A percentile compares a stretch with the other conserved stretches of the same genome.
phyloP scores from a whole-genome alignment of 2,113 vertebrate genomes.

The Pardalotus punctatus region DNA sequence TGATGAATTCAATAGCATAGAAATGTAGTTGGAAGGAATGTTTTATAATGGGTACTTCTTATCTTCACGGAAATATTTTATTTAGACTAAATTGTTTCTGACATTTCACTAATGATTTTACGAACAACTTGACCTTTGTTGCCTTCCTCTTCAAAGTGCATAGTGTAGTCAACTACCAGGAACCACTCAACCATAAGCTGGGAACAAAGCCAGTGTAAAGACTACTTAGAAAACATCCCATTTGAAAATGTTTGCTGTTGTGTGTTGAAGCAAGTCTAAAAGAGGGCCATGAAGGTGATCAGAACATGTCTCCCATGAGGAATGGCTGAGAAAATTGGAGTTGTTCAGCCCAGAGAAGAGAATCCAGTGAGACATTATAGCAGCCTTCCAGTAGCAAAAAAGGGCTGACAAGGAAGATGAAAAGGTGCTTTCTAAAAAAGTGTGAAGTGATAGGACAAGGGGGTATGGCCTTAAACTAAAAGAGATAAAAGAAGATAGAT shows the following conservation, averaged over 20 bases:
- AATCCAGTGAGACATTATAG: not conserved
- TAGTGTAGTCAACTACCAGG: slow-evolving; percentile 12
- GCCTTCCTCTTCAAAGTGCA: slow-evolving; percentile 1
- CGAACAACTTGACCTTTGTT: slow-evolving; percentile 56
- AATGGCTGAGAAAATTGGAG: not conserved
- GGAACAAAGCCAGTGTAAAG: not conserved
- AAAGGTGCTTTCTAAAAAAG: not conserved
- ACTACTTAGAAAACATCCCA: not conserved
- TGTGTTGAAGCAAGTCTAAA: not conserved
- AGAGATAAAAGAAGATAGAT: not conserved
- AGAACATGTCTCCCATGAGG: not conserved
- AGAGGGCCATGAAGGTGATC: not conserved
- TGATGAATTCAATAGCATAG: not conserved
- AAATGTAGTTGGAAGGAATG: not conserved
- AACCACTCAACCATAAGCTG: not conserved
- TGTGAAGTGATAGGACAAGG: not conserved
- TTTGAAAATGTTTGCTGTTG: not conserved
- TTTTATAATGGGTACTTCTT: slow-evolving; percentile 35
- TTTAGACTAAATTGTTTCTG: slow-evolving; percentile 52
- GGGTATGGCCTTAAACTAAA: not conserved
- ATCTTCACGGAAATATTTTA: slow-evolving; percentile 34
- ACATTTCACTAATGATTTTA: slow-evolving; percentile 66
- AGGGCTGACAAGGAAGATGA: not conserved
- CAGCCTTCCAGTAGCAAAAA: not conserved
- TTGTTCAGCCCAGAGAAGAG: not conserved